Percentiles rank a stretch among this genome's conserved stretches.
Evolutionary conservation across 1,140 invertebrate genomes (phyloP).

Genomic region (Drosophila kohkoa): DNA sequence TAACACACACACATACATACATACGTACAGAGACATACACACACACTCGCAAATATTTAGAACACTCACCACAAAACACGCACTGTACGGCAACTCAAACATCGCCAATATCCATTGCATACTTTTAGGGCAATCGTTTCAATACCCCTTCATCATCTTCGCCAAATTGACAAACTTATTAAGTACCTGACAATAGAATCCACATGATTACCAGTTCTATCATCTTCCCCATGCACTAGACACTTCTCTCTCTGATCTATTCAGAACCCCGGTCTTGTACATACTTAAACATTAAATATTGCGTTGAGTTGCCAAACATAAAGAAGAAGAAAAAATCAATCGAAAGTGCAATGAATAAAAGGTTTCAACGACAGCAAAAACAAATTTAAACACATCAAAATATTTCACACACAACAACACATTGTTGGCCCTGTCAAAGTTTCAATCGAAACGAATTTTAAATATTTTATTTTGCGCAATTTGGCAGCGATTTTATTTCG

Average conservation of each 20-base stretch:
- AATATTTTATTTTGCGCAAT: slow-evolving; percentile 36
- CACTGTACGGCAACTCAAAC: slow-evolving; percentile 54
- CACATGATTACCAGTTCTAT: slow-evolving; percentile 29
- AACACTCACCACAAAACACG: slow-evolving; percentile 4
- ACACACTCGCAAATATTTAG: background rate
- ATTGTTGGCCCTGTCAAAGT: slow-evolving; percentile 11
- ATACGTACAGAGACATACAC: slow-evolving; percentile 9
- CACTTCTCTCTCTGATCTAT: background rate
- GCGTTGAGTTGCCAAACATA: slow-evolving; percentile 43
- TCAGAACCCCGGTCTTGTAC: slow-evolving; percentile 49
- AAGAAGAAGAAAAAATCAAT: slow-evolving; percentile 40
- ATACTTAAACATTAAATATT: slow-evolving; percentile 43
- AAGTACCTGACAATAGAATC: slow-evolving; percentile 84
- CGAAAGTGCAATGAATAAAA: slow-evolving; percentile 56
- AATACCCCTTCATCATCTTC: slow-evolving; percentile 1
- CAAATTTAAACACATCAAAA: slow-evolving; percentile 45
- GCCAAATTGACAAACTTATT: slow-evolving; percentile 58
- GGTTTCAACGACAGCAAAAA: slow-evolving; percentile 67
- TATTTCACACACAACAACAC: slow-evolving; percentile 28
- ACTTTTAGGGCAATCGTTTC: slow-evolving; percentile 43
- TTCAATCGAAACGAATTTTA: slow-evolving; percentile 58
- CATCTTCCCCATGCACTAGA: background rate
- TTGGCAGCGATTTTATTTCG: background rate
- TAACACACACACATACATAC: slow-evolving; percentile 27
- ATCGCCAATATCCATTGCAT: slow-evolving; percentile 41